Percentiles rank a stretch among this genome's conserved stretches.
These are phyloP conservation scores for Macaca nemestrina DNA, from an alignment of 2,113 vertebrate species.

Conservation along the genomic window DNA sequence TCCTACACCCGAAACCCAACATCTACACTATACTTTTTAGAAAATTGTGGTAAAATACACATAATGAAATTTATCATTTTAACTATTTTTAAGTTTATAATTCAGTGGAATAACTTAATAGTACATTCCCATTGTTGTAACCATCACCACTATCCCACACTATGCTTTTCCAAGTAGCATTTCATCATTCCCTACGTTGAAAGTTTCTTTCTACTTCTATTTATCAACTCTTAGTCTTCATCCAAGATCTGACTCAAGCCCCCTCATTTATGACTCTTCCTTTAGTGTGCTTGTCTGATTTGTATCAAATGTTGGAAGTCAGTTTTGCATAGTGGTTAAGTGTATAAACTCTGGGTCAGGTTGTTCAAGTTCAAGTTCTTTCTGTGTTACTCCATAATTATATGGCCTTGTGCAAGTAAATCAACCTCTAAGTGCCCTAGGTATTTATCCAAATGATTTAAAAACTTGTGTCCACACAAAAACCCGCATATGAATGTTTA, in stretches of 20 bases:
- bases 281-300: background rate
- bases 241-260: background rate
- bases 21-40: background rate
- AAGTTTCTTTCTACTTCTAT: background rate
- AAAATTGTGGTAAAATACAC: background rate
- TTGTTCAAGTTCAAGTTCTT: background rate
- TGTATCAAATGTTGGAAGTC: background rate
- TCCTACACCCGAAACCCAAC: background rate
- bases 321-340: background rate
- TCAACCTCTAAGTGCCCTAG: background rate
- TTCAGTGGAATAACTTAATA: background rate
- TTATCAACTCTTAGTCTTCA: background rate
- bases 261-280: background rate
- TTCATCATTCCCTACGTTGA: background rate
- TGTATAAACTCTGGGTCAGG: background rate
- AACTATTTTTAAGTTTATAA: slow-evolving; percentile 7
- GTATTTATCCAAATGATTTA: background rate
- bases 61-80: background rate
- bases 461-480: background rate
- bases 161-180: background rate
- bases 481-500: background rate
- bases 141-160: background rate
- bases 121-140: background rate
- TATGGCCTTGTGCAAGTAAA: background rate
- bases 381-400: background rate